These are phyloP conservation scores for Dicyrtoma fusca DNA, from an alignment of 2,888 invertebrate genomes.

Conservation along the genomic window DNA sequence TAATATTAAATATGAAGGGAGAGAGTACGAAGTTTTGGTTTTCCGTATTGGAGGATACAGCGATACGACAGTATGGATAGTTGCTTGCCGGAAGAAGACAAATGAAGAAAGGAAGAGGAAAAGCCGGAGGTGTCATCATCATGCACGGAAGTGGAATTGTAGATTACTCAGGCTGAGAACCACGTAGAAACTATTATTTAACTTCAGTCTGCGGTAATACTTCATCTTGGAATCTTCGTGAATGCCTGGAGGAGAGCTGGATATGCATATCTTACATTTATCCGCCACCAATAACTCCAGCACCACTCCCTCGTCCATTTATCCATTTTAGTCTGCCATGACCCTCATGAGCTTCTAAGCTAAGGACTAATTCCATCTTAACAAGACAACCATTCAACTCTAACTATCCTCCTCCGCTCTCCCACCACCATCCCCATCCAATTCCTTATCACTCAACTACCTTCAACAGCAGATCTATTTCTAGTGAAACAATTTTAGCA, in stretches of 20 bases:
- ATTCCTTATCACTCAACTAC: too few species aligned
- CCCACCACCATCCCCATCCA: neutral
- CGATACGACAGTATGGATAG: too few species aligned
- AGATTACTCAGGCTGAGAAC: neutral
- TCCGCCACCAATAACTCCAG: neutral
- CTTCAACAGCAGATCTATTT: too few species aligned
- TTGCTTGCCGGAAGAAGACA: slow-evolving; percentile 10
- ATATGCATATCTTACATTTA: neutral
- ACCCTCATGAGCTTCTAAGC: slow-evolving; percentile 1
- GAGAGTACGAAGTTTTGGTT: too few species aligned
- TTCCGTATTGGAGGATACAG: too few species aligned
- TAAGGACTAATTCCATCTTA: slow-evolving; percentile 2
- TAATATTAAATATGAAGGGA: too few species aligned
- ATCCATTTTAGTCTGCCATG: neutral
- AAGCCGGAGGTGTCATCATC: slow-evolving; percentile 34
- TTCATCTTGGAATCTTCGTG: slow-evolving; percentile 11
- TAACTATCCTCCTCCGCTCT: neutral
- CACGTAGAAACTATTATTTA: slow-evolving; percentile 23
- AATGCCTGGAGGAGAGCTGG: neutral
- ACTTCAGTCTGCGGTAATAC: slow-evolving; percentile 14
- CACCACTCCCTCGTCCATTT: neutral
- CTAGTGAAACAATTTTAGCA: too few species aligned
- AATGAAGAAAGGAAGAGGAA: slow-evolving; percentile 27
- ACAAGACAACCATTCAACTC: slow-evolving; percentile 7
- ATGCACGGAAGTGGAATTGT: slow-evolving; percentile 18